A percentile compares a stretch with the other conserved stretches of the same genome.
phyloP scores from a whole-genome alignment of 2,888 invertebrate genomes.

The Eulithis prunata region DNA sequence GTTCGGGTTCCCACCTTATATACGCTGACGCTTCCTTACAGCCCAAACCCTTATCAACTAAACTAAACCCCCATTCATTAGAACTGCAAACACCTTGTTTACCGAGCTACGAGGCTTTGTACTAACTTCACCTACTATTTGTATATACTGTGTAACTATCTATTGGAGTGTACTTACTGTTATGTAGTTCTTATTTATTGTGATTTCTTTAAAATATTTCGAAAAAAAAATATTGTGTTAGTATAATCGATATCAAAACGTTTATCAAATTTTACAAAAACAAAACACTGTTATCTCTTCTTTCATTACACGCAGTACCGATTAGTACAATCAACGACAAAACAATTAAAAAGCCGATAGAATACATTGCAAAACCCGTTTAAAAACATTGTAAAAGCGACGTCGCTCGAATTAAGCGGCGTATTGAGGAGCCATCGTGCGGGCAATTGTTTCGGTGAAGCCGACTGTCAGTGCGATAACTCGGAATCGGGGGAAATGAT shows the following conservation, averaged over 20 bases:
- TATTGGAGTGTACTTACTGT: conserved; percentile 7
- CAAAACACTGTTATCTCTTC: too few relatives aligned
- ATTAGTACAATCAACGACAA: not conserved
- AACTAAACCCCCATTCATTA: conserved; percentile 66
- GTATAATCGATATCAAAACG: too few relatives aligned
- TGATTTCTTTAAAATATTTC: not conserved
- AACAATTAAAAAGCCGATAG: not conserved
- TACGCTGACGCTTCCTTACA: not conserved
- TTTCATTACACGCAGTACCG: too few relatives aligned
- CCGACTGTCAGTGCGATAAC: conserved; percentile 13
- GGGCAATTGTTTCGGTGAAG: conserved; percentile 16
- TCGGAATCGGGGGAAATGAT: conserved; percentile 1
- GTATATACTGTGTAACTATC: conserved; percentile 17
- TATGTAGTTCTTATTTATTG: too few relatives aligned
- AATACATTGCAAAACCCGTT: not conserved
- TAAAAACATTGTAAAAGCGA: conserved; percentile 2
- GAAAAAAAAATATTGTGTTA: not conserved
- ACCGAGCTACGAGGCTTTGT: conserved; percentile 41
- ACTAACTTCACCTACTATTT: conserved; percentile 50
- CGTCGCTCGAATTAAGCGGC: not conserved
- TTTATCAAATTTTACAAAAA: too few relatives aligned
- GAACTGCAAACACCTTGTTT: conserved; percentile 46
- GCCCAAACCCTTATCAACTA: conserved; percentile 29
- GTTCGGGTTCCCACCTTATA: not conserved
- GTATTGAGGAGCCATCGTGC: conserved; percentile 13